A percentile compares a stretch with the other conserved stretches of the same genome.
Evolutionary conservation across 2,113 vertebrate genomes (phyloP).

Genomic region (Thinocorus orbignyianus): DNA sequence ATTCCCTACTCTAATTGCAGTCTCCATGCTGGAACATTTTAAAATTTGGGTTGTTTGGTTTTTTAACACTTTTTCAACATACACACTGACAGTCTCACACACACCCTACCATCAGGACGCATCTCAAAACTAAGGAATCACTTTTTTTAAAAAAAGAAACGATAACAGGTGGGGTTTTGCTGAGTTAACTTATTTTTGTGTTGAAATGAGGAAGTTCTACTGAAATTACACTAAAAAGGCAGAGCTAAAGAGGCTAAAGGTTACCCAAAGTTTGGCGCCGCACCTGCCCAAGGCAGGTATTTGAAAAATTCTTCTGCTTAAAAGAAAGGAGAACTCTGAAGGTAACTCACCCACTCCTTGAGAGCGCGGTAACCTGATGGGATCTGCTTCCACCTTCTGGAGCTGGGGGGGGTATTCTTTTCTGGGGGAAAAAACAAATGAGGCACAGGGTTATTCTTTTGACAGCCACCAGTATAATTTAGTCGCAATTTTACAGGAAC

Average conservation of each 20-base stretch:
- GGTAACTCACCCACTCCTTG: slow-evolving; percentile 81
- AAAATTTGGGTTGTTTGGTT: fast-evolving
- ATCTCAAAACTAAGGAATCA: neutral
- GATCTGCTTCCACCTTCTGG: slow-evolving; percentile 81
- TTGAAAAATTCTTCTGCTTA: neutral
- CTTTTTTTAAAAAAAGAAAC: neutral
- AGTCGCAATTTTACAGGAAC: neutral
- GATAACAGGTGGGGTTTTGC: neutral
- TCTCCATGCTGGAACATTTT: neutral
- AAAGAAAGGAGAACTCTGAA: neutral
- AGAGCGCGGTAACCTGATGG: slow-evolving; percentile 83
- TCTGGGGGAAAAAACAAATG: slow-evolving; percentile 79
- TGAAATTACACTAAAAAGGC: neutral
- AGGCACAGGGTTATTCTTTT: slow-evolving; percentile 4
- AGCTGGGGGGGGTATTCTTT: slow-evolving; percentile 85
- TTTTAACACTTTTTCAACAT: neutral
- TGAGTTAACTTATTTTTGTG: neutral
- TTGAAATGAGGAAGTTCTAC: neutral
- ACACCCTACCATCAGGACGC: neutral
- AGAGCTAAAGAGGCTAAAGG: neutral
- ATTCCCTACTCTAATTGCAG: neutral
- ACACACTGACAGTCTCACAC: neutral
- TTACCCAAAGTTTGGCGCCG: neutral
- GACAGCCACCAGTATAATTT: neutral
- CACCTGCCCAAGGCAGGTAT: neutral